Evolutionary conservation across 1,140 invertebrate genomes (phyloP).

Genomic region (Ephestia elutella): DNA sequence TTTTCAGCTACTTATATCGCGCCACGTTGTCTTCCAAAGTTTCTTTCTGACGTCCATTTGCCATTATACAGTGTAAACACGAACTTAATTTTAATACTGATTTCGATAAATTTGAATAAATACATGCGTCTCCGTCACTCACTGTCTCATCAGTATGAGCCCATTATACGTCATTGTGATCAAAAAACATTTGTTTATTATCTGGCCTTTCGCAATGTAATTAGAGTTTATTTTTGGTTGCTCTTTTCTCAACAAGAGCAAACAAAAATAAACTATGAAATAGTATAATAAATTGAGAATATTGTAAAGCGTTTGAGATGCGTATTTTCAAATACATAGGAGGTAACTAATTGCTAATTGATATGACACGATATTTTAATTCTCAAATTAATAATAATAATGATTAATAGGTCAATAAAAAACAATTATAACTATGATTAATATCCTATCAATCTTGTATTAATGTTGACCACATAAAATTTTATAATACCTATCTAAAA

Average conservation of each 20-base stretch:
- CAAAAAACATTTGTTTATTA: neutral
- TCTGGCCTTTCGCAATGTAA: neutral
- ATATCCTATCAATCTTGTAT: no score
- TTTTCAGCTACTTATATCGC: neutral
- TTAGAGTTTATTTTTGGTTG: neutral
- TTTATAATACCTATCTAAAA: no score
- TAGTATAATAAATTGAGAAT: no score
- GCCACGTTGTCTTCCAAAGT: neutral
- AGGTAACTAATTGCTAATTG: no score
- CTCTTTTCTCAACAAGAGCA: no score
- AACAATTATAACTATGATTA: no score
- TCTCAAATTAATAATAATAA: no score
- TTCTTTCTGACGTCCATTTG: neutral
- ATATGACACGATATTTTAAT: no score
- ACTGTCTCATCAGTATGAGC: neutral
- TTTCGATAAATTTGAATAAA: neutral
- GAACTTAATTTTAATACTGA: neutral
- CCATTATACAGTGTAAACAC: neutral
- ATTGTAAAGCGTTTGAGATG: neutral
- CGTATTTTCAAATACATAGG: neutral
- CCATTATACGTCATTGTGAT: neutral
- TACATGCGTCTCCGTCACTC: neutral
- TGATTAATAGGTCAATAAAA: no score
- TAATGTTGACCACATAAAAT: no score
- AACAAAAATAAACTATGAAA: no score